phyloP scores from a whole-genome alignment of 1,140 invertebrate species.

The Gonatopus flavifemur region DNA sequence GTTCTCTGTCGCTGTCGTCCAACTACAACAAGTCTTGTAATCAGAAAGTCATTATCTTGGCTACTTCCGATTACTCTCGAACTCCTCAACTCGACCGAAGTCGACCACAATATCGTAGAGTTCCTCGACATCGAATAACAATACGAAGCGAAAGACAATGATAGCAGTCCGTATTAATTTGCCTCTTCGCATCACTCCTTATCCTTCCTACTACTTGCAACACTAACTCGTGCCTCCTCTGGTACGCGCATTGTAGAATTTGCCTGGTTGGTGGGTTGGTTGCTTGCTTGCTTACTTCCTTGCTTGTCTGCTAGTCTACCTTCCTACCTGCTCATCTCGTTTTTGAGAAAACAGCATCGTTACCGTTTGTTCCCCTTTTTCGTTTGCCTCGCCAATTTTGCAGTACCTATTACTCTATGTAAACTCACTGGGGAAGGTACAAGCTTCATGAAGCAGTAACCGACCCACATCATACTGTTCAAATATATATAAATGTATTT shows the following conservation, averaged over 20 bases:
- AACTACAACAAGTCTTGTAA: conserved; percentile 32
- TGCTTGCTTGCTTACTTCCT: too few species aligned
- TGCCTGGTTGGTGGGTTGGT: neutral
- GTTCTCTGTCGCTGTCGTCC: conserved; percentile 13
- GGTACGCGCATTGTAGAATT: neutral
- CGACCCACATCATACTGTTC: too few species aligned
- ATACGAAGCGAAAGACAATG: conserved; percentile 32
- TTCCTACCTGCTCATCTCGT: conserved; percentile 1
- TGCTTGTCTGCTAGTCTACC: too few species aligned
- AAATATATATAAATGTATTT: too few species aligned
- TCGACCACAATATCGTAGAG: conserved; percentile 26
- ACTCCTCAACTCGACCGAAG: conserved; percentile 14
- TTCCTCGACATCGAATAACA: conserved; percentile 14
- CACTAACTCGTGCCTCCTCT: neutral
- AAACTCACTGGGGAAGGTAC: too few species aligned
- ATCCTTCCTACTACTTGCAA: conserved; percentile 5
- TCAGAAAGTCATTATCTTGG: conserved; percentile 45
- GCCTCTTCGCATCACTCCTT: conserved; percentile 13
- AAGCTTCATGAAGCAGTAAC: too few species aligned
- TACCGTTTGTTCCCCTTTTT: conserved; percentile 30
- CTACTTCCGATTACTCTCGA: conserved; percentile 24
- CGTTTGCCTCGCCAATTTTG: conserved; percentile 21
- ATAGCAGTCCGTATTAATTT: conserved; percentile 43
- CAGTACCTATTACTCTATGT: too few species aligned
- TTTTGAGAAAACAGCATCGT: conserved; percentile 34